Evolutionary conservation across 2,113 vertebrate species (phyloP).

Genomic region (Melierax canorus): DNA sequence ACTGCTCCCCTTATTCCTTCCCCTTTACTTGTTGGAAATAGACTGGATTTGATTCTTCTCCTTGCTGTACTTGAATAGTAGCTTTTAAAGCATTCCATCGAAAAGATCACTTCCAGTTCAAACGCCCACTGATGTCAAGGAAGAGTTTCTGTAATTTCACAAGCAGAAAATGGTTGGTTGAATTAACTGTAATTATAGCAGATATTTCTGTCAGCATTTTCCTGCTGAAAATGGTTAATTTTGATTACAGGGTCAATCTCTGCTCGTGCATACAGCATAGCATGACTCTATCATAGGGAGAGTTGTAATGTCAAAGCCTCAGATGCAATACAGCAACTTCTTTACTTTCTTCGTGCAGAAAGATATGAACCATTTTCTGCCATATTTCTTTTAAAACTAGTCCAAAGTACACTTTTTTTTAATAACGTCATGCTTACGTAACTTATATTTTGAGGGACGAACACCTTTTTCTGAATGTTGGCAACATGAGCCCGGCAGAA

Average conservation of each 20-base stretch:
- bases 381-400: not conserved
- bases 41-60: not conserved
- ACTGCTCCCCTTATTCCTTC: not conserved
- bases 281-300: not conserved
- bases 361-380: not conserved
- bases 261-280: not conserved
- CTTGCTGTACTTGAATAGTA: not conserved
- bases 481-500: not conserved
- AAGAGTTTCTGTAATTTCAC: not conserved
- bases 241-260: not conserved
- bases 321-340: not conserved
- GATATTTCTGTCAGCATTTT: not conserved
- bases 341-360: not conserved
- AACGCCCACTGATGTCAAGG: not conserved
- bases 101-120: not conserved
- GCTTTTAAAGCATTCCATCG: not conserved
- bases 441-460: too few relatives aligned
- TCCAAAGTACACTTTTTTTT: not conserved
- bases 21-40: not conserved
- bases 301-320: not conserved
- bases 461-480: not conserved
- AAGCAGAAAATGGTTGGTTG: not conserved
- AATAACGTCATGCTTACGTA: rapidly evolving
- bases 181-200: not conserved
- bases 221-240: not conserved